Evolutionary conservation across 2,113 vertebrate genomes (phyloP).

Genomic region (Bettongia penicillata): DNA sequence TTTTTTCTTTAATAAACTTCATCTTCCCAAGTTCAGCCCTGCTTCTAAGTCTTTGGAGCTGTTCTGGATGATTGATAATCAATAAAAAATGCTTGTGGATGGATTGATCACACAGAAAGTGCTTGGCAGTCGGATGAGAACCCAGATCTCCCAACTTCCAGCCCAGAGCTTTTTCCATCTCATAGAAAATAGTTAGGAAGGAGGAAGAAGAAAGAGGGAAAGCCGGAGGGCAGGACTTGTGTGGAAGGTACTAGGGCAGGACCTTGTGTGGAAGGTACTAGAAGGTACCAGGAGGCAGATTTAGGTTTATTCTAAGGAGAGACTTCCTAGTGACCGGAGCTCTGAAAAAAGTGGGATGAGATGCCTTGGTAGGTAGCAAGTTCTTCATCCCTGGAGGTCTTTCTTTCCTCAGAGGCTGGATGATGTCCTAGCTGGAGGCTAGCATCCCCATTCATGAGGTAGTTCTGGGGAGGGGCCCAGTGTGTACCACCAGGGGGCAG

Average conservation of each 20-base stretch:
- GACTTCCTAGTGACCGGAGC: not conserved
- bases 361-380: not conserved
- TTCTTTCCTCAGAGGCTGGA: not conserved
- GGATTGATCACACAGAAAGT: not conserved
- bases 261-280: fast-evolving
- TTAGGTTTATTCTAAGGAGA: not conserved
- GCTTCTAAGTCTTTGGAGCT: not conserved
- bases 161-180: not conserved
- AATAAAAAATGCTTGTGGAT: not conserved
- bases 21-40: not conserved
- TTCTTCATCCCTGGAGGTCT: not conserved
- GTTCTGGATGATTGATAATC: not conserved
- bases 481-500: not conserved
- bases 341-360: not conserved
- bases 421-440: not conserved
- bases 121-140: not conserved
- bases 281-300: not conserved
- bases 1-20: not conserved
- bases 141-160: not conserved
- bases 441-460: too few species aligned
- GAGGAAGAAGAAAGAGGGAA: not conserved
- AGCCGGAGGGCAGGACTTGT: not conserved
- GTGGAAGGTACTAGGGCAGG: not conserved
- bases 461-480: not conserved
- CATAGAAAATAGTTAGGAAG: not conserved